A percentile compares a stretch with the other conserved stretches of the same genome.
These are phyloP conservation scores for Cryptosula pallasiana DNA, from an alignment of 2,888 invertebrate genomes.

Conservation along the genomic window DNA sequence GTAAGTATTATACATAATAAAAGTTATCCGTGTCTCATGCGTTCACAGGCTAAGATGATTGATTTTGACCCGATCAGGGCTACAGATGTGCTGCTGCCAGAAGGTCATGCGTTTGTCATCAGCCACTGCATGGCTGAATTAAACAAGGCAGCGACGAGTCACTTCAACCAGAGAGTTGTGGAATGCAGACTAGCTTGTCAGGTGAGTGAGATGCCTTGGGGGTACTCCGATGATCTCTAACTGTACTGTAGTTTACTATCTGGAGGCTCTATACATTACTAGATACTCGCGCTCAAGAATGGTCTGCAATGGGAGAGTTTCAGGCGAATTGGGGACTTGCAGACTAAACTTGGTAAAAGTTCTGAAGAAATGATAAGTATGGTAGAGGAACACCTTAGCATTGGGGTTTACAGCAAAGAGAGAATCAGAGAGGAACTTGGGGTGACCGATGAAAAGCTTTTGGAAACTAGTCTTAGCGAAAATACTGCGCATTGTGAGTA, in stretches of 20 bases:
- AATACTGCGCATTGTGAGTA: slow-evolving; percentile 66
- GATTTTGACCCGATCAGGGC: slow-evolving; percentile 73
- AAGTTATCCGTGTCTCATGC: not conserved
- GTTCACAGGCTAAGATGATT: slow-evolving; percentile 69
- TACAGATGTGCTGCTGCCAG: slow-evolving; percentile 66
- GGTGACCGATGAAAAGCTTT: slow-evolving; percentile 60
- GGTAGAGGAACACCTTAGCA: slow-evolving; percentile 58
- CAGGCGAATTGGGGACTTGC: slow-evolving; percentile 69
- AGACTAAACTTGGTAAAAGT: slow-evolving; percentile 62
- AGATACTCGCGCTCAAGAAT: slow-evolving; percentile 60
- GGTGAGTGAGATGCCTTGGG: too few species aligned
- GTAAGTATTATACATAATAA: too few species aligned
- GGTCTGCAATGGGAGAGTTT: slow-evolving; percentile 64
- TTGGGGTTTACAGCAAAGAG: slow-evolving; percentile 41
- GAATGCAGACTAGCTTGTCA: slow-evolving; percentile 89
- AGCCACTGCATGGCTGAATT: slow-evolving; percentile 75
- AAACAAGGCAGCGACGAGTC: slow-evolving; percentile 85
- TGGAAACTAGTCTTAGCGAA: slow-evolving; percentile 62
- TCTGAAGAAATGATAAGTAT: slow-evolving; percentile 68
- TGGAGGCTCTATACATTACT: too few species aligned
- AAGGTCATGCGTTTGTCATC: slow-evolving; percentile 81
- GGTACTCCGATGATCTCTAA: too few species aligned
- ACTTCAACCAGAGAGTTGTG: slow-evolving; percentile 87
- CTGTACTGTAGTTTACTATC: too few species aligned
- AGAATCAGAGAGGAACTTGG: slow-evolving; percentile 49